Base-by-base conservation (phyloP, 1,140 invertebrate genomes). In the Drosophila novamexicana region DNA sequence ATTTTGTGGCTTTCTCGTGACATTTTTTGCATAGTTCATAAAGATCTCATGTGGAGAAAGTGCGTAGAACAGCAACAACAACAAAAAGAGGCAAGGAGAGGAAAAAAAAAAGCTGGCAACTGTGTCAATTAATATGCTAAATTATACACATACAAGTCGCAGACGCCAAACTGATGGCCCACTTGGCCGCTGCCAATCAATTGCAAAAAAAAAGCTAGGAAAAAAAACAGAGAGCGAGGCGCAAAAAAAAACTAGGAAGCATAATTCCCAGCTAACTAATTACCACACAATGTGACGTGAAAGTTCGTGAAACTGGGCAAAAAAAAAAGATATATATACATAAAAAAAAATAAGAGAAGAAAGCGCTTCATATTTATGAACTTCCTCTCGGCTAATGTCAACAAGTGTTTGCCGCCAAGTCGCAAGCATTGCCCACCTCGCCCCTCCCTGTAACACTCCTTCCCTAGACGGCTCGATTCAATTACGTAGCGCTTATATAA, bases 121-220 rank as follows among this genome's bases (percentile, higher is more conserved):
- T 88, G 73, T 88, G 83, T 89, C 83, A 88, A 88, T 88, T 88
- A 89, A 88, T 88, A 88, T 88, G 83, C 83, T 88, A 89, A 88
- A 88, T 89, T 88, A 88, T 88, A 88, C 83, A 81, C 75, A 74
- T 69, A 69, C 71, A 72, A 69, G 69, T 81, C 66, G 82, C 82
- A 71, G 42, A 65, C 68, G 34, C 68, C 63, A 66, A 66, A 72
- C 69, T 67, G 70, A 73, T 73, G 70, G 70, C 82, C 83, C 82
- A 86, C 83, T 83, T 86, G 82, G 66, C 59, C 65, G 80, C 86
- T 88, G 82, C 83, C 82, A 88, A 86, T 86, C 82, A 86, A 86
- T 88, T 86, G 82, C 79, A 71, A 82, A 68, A 74, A 73, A 74
- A 54, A 58, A 54, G 47, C 37, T 37, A 34, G 49, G 44, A 29